Conservation (phyloP, 2,888 invertebrate species). For the Clepsis dumicolana region DNA sequence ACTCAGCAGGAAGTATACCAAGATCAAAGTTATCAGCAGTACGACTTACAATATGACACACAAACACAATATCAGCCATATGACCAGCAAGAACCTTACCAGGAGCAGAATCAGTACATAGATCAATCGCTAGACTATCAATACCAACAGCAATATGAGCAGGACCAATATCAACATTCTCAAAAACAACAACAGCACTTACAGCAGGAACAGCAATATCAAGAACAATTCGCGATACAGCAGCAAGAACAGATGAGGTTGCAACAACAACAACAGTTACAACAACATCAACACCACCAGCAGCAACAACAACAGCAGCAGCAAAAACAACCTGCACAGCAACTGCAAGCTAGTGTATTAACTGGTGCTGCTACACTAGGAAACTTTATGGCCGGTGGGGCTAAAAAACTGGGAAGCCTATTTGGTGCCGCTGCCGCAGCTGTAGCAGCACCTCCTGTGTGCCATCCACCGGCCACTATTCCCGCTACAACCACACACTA, state of each 20-base stretch:
- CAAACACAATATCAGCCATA: slow-evolving; percentile 54
- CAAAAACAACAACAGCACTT: slow-evolving; percentile 50
- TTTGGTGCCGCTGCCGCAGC: slow-evolving; percentile 83
- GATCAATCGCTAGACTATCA: slow-evolving; percentile 53
- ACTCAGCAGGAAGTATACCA: slow-evolving; percentile 66
- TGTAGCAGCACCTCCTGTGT: slow-evolving; percentile 68
- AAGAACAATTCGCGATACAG: slow-evolving; percentile 58
- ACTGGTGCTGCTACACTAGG: slow-evolving; percentile 82
- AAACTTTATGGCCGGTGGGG: slow-evolving; percentile 82
- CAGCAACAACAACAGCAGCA: slow-evolving; percentile 69
- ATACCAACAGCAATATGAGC: slow-evolving; percentile 50
- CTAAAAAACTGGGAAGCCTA: slow-evolving; percentile 81
- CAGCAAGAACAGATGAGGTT: slow-evolving; percentile 53
- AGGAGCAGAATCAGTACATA: slow-evolving; percentile 50
- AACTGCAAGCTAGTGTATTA: slow-evolving; percentile 74
- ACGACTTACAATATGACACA: slow-evolving; percentile 60
- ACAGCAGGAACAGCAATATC: slow-evolving; percentile 56
- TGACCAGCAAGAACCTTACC: slow-evolving; percentile 51
- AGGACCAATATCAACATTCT: slow-evolving; percentile 52
- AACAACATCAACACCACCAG: slow-evolving; percentile 62
- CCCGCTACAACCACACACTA: slow-evolving; percentile 57
- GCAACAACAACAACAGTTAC: slow-evolving; percentile 59
- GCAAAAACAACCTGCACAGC: slow-evolving; percentile 72
- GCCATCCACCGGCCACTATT: slow-evolving; percentile 57
- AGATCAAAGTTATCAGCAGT: slow-evolving; percentile 65